These are phyloP conservation scores for Neodiprion lecontei DNA, from an alignment of 1,140 invertebrate species.

Conservation along the genomic window DNA sequence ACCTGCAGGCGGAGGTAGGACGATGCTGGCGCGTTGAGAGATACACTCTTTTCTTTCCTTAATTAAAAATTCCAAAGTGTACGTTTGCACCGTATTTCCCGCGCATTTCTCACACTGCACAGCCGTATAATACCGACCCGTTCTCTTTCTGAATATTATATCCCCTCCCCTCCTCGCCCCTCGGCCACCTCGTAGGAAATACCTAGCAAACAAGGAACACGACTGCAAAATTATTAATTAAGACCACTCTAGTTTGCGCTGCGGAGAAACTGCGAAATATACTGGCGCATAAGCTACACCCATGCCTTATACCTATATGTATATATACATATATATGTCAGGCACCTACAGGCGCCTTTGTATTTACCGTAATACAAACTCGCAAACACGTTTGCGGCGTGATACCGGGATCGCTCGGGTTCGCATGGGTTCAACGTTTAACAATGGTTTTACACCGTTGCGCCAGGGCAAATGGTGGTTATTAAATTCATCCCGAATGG, in stretches of 20 bases:
- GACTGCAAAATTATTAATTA: conserved; percentile 5
- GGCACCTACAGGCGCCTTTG: neutral
- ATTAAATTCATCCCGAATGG: neutral
- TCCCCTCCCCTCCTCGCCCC: no score
- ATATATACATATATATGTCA: neutral
- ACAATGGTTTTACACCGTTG: conserved; percentile 1
- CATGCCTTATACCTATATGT: neutral
- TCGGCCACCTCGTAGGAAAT: neutral
- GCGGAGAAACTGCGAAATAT: neutral
- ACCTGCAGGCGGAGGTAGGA: neutral
- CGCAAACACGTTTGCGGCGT: no score
- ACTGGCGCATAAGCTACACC: neutral
- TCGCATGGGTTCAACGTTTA: neutral
- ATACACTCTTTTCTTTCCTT: neutral
- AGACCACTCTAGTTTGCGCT: neutral
- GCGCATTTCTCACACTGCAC: neutral
- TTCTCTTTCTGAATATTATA: neutral
- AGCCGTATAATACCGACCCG: neutral
- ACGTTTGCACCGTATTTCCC: neutral
- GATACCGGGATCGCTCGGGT: neutral
- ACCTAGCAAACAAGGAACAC: neutral
- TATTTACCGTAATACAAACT: neutral
- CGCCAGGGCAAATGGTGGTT: neutral
- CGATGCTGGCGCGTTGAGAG: neutral
- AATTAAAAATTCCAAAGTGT: neutral